A percentile compares a stretch with the other conserved stretches of the same genome.
These are phyloP conservation scores for Scomberomorus guttatus DNA, from an alignment of 2,797 vertebrate species.

Conservation along the genomic window DNA sequence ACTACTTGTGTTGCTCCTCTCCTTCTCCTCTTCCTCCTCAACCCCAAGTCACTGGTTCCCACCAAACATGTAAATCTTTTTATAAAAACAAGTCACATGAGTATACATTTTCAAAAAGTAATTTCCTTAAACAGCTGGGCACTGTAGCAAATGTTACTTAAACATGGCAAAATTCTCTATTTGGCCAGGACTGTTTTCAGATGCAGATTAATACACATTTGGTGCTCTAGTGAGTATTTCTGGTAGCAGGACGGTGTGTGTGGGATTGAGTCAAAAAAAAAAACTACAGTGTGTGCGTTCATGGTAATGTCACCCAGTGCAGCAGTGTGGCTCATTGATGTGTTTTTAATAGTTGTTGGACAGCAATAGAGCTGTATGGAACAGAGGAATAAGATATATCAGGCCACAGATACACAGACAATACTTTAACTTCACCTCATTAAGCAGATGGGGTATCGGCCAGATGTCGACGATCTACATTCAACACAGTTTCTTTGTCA, in stretches of 20 bases:
- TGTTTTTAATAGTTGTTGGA: too few species aligned
- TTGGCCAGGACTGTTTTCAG: neutral
- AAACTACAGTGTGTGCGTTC: neutral
- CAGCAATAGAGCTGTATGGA: too few species aligned
- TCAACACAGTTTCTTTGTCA: too few species aligned
- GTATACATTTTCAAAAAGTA: too few species aligned
- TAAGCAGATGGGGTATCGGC: neutral
- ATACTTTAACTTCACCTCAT: too few species aligned
- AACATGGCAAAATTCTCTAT: neutral
- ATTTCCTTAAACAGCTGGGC: neutral
- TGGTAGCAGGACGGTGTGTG: neutral
- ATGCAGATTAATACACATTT: neutral
- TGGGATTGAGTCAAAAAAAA: neutral
- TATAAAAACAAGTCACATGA: too few species aligned
- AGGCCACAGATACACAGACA: too few species aligned
- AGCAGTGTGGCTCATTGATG: too few species aligned
- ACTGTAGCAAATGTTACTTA: too few species aligned
- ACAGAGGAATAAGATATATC: too few species aligned
- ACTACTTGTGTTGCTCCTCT: neutral
- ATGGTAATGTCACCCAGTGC: neutral
- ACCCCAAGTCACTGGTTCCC: neutral
- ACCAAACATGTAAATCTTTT: neutral
- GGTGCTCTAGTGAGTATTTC: slow-evolving; percentile 4
- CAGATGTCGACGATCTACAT: too few species aligned
- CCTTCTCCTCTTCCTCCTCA: neutral